phyloP scores from a whole-genome alignment of 2,888 invertebrate genomes.

The Strigamia transsilvanica region DNA sequence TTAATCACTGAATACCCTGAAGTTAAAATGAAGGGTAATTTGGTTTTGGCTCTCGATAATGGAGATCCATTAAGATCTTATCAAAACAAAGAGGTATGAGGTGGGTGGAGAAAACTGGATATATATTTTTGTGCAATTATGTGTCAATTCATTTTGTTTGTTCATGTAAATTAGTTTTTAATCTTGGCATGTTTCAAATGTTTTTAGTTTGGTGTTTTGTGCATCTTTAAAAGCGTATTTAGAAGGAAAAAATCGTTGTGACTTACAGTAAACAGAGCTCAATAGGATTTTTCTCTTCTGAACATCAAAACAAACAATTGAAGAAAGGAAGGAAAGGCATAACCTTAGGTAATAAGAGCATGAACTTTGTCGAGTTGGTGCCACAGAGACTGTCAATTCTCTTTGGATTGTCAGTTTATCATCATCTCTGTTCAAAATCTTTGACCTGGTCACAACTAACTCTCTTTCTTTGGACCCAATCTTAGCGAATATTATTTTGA shows the following conservation, averaged over 20 bases:
- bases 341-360: not conserved
- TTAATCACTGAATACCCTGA: not conserved
- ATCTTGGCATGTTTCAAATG: too few relatives aligned
- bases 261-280: not conserved
- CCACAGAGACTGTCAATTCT: not conserved
- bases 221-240: too few relatives aligned
- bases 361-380: not conserved
- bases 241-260: too few relatives aligned
- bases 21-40: not conserved
- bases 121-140: too few relatives aligned
- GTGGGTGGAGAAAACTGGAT: not conserved
- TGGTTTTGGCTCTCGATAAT: not conserved
- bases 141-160: too few relatives aligned
- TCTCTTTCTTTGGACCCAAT: not conserved
- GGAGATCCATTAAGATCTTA: constrained; percentile 15
- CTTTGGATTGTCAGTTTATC: constrained; percentile 7
- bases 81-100: not conserved
- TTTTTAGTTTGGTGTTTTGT: too few relatives aligned
- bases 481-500: not conserved
- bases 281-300: not conserved
- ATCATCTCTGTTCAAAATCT: not conserved
- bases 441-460: not conserved
- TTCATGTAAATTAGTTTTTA: too few relatives aligned
- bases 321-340: not conserved
- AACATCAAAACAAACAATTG: not conserved